Conservation (phyloP, 2,888 invertebrate species). For the Rhogogaster chlorosoma region DNA sequence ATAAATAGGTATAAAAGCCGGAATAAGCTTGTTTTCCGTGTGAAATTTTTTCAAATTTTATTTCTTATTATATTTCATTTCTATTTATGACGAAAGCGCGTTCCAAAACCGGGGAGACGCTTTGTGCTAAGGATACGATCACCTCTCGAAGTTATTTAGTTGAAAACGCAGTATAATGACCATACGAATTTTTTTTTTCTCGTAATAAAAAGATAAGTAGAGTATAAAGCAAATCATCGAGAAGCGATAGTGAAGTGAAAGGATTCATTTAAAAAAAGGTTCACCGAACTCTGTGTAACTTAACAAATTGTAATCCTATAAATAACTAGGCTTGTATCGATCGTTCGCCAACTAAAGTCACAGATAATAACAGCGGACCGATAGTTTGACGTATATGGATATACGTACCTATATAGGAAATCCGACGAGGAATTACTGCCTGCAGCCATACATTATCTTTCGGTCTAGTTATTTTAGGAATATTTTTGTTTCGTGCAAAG, state of each 20-base stretch:
- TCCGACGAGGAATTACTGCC: not conserved
- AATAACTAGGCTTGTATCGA: slow-evolving; percentile 3
- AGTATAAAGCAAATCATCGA: not conserved
- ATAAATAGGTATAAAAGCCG: not conserved
- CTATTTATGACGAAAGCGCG: not conserved
- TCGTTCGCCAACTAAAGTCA: not conserved
- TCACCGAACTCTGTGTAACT: not conserved
- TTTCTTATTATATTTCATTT: not conserved
- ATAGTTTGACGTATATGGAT: not conserved
- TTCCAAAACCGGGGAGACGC: not conserved
- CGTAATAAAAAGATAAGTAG: not conserved
- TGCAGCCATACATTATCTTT: not conserved
- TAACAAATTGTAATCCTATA: slow-evolving; percentile 37
- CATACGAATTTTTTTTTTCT: not conserved
- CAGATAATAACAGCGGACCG: not conserved
- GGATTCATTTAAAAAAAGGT: slow-evolving; percentile 2
- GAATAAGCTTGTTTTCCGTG: not conserved
- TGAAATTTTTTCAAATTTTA: not conserved
- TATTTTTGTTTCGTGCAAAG: not conserved
- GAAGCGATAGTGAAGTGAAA: not conserved
- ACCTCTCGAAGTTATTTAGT: not conserved
- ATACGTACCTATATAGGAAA: not conserved
- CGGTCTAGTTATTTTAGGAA: not conserved
- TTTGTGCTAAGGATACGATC: not conserved
- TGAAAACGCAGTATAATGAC: not conserved